Evolutionary conservation across 2,113 vertebrate species (phyloP), one percentile per base, ranked within the genome.

Genomic region (Mohoua ochrocephala): DNA sequence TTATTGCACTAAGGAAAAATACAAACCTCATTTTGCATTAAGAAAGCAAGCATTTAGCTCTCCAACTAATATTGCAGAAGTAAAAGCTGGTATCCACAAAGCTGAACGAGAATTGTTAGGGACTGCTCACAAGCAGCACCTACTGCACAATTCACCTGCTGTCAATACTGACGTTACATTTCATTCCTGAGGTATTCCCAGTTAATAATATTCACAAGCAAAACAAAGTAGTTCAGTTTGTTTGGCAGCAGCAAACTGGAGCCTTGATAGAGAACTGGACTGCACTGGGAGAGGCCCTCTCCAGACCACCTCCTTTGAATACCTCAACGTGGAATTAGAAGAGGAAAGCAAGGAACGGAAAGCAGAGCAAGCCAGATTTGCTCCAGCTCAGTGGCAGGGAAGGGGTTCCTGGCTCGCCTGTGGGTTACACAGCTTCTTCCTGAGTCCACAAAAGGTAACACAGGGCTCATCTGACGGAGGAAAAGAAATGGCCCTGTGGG

Each of bases 1-100:
- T 91, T 89, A 82, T 53, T 53, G n/a, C 59, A 91, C 81, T 71
- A 52, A 73, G 54, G 18, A 49, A 86, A 92, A 93, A 80, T 31
- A 74, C 21, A 65, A 80, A 92, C 61, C 80, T 88, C 59, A 57
- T 77, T 81, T 73, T 87, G 56, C 64, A 70, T 65, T 81, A 82
- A 74, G 76, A 89, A 84, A 94, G 60, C 57, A 95, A 93, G 50
- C 33, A 44, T 75, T 94, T 94, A 82, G 35, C 54, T 81, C 53
- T 84, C 91, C 82, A 95, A 16, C 13, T 56, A 96, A 93, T 28
- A 85, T 31, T 11, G 74, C 17, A 15, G 90, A 94, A 86, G 49
- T 53, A 78, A 45, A 75, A 86, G 65, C 45, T 84, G 78, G 37
- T 30, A 79, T 75, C 50, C 88, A 81, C 75, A 95, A 94, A 79